Evolutionary conservation across 2,113 vertebrate species (phyloP), one percentile per base, ranked within the genome.

Genomic region (Menidia beryllina): DNA sequence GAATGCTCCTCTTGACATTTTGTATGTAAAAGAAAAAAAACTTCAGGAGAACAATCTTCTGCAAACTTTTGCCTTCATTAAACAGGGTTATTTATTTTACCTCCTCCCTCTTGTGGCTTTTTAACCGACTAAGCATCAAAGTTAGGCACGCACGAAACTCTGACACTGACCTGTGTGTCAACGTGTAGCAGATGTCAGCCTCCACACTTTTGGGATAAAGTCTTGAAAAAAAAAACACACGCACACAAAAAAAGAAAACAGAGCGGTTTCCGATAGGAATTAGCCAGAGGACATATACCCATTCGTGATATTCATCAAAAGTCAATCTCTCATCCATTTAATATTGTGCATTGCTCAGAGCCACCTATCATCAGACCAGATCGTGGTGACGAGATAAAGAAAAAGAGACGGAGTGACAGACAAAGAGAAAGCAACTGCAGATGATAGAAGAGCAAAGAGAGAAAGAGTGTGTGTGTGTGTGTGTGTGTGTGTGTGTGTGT

Each of bases 271-370:
- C 81, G 39, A 49, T 68, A 83, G 74, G 66, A 83, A 79, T 84
- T 72, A 82, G 82, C 82, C 87, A 89, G 84, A 82, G 87, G 85
- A 84, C 45, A 86, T 76, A 58, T 82, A 72, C 72, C 64, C 53
- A 59, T 65, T 79, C 58, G 68, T 83, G 52, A n/a, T 25, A 30
- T 52, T 71, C 57, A 59, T 69, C 77, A 86, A 73, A 82, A 54
- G 67, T 62, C 63, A 72, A 81, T 47, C 50, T 49, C 56, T 77
- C 73, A 69, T 81, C 77, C 68, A 77, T 82, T 83, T 81, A 78
- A 82, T 55, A 76, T 15, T 26, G 68, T 71, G 84, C 80, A 59
- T 90, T 21, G 79, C 80, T 88, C 65, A 70, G 82, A 82, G 83
- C 87, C 77, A 63, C 52, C 74, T 78, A 55, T 79, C 79, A 84